Conservation (phyloP, 2,888 invertebrate genomes). For the Metallyticus violacea region DNA sequence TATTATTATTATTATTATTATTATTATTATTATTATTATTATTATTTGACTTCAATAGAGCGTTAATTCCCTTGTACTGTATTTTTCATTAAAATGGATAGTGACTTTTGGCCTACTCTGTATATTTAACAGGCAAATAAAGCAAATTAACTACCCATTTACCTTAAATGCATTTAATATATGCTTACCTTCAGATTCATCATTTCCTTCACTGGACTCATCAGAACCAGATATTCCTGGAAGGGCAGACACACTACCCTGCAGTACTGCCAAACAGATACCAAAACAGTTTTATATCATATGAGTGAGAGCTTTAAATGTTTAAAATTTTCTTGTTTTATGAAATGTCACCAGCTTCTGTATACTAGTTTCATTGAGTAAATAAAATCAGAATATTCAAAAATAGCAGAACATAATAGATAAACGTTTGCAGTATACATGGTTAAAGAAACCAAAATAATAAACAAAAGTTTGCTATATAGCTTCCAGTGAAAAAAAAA, state of each 20-base stretch:
- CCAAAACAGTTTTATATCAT: neutral
- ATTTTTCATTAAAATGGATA: neutral
- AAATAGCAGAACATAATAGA: neutral
- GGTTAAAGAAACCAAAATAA: neutral
- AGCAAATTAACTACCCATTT: neutral
- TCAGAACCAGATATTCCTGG: conserved; percentile 39
- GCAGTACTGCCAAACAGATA: conserved; percentile 27
- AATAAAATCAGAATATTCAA: neutral
- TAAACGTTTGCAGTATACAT: neutral
- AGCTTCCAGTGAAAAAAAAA: neutral
- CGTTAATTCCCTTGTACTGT: too few relatives aligned
- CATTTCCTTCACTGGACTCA: conserved; percentile 45
- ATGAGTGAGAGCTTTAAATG: neutral
- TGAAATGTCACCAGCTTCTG: neutral
- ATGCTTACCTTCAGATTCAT: conserved; percentile 45
- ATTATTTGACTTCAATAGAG: too few relatives aligned
- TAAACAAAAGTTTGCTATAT: neutral
- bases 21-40: too few relatives aligned
- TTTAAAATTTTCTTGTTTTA: too few relatives aligned
- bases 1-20: too few relatives aligned
- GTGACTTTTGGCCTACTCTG: neutral
- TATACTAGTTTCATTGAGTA: neutral
- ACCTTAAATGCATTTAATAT: too few relatives aligned
- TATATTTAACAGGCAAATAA: neutral
- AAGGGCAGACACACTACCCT: conserved; percentile 21